phyloP scores from a whole-genome alignment of 2,113 vertebrate species.

The Ictalurus punctatus region DNA sequence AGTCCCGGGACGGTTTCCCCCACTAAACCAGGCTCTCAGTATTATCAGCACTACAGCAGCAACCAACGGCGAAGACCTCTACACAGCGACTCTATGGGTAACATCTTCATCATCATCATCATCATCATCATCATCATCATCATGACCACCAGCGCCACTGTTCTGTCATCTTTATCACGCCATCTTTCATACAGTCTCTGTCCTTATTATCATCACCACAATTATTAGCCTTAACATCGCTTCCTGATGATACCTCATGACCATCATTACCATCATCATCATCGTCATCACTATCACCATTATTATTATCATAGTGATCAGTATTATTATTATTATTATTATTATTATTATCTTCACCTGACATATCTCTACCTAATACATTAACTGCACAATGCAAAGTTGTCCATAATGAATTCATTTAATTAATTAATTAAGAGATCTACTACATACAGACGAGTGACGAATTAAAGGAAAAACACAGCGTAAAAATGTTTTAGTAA shows the following conservation, averaged over 20 bases:
- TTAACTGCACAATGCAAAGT: background rate
- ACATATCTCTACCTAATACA: background rate
- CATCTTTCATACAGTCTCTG: background rate
- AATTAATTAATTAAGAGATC: background rate
- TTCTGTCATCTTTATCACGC: background rate
- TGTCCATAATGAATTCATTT: background rate
- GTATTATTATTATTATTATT: background rate
- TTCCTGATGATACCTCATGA: background rate
- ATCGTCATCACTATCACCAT: background rate
- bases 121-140: background rate
- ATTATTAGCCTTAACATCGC: background rate
- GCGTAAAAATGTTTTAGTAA: background rate
- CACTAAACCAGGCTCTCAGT: conserved; percentile 89
- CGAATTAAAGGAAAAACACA: background rate
- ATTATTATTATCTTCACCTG: background rate
- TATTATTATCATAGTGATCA: background rate
- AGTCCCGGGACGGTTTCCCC: conserved; percentile 90
- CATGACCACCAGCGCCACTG: background rate
- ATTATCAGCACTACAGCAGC: conserved; percentile 90
- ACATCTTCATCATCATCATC: conserved; percentile 60
- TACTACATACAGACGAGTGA: background rate
- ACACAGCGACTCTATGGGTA: conserved; percentile 87
- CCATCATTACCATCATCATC: too few species aligned
- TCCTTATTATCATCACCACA: background rate
- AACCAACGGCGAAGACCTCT: conserved; percentile 89